phyloP scores from a whole-genome alignment of 2,113 vertebrate genomes.

The Oceanodroma tethys region DNA sequence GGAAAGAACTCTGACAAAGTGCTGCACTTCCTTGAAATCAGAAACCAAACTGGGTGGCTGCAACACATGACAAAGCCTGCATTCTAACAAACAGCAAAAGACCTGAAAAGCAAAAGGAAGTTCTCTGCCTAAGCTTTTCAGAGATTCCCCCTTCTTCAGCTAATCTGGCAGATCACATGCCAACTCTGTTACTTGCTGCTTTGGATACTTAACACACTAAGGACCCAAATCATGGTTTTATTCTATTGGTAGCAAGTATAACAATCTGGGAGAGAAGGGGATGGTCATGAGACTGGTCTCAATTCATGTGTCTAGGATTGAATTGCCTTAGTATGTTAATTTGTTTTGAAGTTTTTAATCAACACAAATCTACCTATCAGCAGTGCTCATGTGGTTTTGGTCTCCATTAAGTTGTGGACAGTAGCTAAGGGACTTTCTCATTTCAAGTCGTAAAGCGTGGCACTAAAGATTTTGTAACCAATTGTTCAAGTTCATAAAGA shows the following conservation, averaged over 20 bases:
- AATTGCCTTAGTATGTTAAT: neutral
- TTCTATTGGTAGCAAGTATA: neutral
- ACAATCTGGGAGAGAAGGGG: neutral
- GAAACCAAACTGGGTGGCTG: neutral
- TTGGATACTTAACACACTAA: neutral
- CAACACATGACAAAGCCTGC: neutral
- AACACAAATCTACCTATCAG: neutral
- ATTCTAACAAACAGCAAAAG: neutral
- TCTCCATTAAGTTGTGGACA: neutral
- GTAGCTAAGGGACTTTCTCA: neutral
- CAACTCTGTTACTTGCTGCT: neutral
- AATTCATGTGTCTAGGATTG: accelerated
- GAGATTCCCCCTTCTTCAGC: neutral
- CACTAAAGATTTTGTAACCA: neutral
- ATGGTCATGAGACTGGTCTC: neutral
- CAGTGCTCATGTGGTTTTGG: neutral
- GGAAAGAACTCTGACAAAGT: neutral
- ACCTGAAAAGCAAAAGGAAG: neutral
- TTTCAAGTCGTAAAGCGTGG: neutral
- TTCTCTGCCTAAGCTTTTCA: neutral
- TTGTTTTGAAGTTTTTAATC: neutral
- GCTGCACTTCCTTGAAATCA: neutral
- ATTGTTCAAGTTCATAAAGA: neutral
- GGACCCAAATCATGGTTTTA: neutral
- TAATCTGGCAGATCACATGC: neutral